Percentiles rank a stretch among this genome's conserved stretches.
Evolutionary conservation across 2,113 vertebrate genomes (phyloP).

Genomic region (Panurus biarmicus): DNA sequence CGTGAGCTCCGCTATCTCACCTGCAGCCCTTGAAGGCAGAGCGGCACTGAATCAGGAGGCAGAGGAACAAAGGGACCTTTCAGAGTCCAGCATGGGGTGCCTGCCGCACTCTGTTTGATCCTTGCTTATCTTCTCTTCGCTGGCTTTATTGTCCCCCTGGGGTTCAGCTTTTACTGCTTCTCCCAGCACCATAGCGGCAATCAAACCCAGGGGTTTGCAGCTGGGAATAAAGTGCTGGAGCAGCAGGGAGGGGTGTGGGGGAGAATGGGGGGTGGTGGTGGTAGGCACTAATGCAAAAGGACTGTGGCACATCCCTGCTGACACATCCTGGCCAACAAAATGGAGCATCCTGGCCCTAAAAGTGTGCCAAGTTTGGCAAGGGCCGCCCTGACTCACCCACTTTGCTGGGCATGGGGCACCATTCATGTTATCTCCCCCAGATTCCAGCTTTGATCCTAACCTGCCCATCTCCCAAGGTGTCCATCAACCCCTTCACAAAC

Average conservation of each 20-base stretch:
- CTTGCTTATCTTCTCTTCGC: conserved; percentile 3
- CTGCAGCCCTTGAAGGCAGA: conserved; percentile 45
- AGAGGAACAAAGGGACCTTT: conserved; percentile 61
- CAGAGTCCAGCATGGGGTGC: not conserved
- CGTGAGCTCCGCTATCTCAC: not conserved
- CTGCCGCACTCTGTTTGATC: conserved; percentile 23
- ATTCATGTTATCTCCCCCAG: not conserved
- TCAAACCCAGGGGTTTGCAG: conserved; percentile 20
- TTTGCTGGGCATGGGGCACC: not conserved
- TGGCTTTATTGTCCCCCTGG: conserved; percentile 22
- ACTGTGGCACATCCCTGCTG: not conserved
- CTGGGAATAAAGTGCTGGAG: not conserved
- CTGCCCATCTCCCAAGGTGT: not conserved
- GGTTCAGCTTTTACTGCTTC: conserved; percentile 43
- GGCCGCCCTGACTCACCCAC: rapidly evolving
- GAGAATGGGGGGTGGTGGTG: not conserved
- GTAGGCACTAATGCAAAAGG: not conserved
- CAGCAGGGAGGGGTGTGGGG: rapidly evolving
- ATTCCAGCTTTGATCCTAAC: conserved; percentile 26
- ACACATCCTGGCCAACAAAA: rapidly evolving
- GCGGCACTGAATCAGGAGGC: not conserved
- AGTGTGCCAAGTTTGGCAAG: not conserved
- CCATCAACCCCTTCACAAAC: conserved; percentile 13
- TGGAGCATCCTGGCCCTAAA: not conserved
- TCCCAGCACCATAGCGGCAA: not conserved